These are phyloP conservation scores for Phainopepla nitens DNA, from an alignment of 2,113 vertebrate genomes.

Conservation along the genomic window DNA sequence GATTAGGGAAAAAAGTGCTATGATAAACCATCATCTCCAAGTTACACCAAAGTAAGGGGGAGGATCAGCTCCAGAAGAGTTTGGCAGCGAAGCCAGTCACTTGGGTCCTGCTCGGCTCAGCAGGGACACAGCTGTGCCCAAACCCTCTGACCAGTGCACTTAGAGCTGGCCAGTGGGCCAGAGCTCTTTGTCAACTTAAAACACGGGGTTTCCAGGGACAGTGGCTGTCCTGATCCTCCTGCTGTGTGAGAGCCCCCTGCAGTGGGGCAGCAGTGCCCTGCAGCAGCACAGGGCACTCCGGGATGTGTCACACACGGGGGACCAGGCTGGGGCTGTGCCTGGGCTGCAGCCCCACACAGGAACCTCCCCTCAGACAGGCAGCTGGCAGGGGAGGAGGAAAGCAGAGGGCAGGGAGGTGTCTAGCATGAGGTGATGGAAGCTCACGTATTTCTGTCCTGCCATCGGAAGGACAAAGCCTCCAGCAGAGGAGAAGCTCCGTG, in stretches of 20 bases:
- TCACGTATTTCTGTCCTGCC: background rate
- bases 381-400: background rate
- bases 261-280: background rate
- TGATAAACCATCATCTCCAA: background rate
- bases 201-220: fast-evolving
- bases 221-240: background rate
- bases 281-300: background rate
- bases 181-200: background rate
- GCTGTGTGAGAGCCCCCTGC: background rate
- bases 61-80: background rate
- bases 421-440: background rate
- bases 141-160: background rate
- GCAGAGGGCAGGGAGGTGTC: background rate
- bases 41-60: background rate
- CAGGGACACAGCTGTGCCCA: background rate
- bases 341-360: fast-evolving
- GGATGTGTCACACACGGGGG: background rate
- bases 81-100: background rate
- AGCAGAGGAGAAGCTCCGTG: background rate
- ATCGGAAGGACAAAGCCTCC: background rate
- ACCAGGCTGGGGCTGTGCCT: background rate
- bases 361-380: background rate
- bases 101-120: background rate
- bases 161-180: background rate
- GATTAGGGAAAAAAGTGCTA: background rate